Evolutionary conservation across 2,113 vertebrate genomes (phyloP), one percentile per base, ranked within the genome.

Genomic region (Gavialis gangeticus): DNA sequence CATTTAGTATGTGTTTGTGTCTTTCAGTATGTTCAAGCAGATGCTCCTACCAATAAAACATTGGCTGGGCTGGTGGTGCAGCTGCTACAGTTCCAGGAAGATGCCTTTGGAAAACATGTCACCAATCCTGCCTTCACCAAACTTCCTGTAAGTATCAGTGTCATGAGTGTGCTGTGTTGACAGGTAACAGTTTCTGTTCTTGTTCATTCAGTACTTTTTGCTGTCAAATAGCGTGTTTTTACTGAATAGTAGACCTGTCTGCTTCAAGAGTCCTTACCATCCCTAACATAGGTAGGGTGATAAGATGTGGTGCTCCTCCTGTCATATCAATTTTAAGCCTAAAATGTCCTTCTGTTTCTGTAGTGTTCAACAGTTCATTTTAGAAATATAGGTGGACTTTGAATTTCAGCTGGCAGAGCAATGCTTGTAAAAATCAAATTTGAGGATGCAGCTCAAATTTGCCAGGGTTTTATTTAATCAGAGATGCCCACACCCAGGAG

Each of bases 41-140:
- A 99, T 96, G 99, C 99, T 87, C 99, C 99, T 28, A 99, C 99
- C 94, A 99, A 99, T 90, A 99, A 99, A 96, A 98, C 99, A 0
- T 96, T 99, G 97, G 98, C 99, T 55, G 99, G 98, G 21, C 98
- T 99, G 79, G 99, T 99, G 95, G 98, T 99, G 69, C 99, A 99
- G 95, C 98, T 99, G 96, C 98, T 99, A 78, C 99, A 99, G 82
- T 99, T 99, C 97, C 99, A 99, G 97, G 99, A 99, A 97, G 99
- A 99, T 82, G 98, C 99, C 79, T 99, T 99, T 91, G 99, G 99
- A 69, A 99, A 99, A 94, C 99, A 99, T 5, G 99, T 99, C 91
- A 99, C 99, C 98, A 99, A 99, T 97, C 99, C 99, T 30, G 99
- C 99, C 95, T 99, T 99, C 95, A 99, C 99, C 85, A 99, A 99